phyloP scores from a whole-genome alignment of 2,888 invertebrate species.

The Pyralis farinalis region DNA sequence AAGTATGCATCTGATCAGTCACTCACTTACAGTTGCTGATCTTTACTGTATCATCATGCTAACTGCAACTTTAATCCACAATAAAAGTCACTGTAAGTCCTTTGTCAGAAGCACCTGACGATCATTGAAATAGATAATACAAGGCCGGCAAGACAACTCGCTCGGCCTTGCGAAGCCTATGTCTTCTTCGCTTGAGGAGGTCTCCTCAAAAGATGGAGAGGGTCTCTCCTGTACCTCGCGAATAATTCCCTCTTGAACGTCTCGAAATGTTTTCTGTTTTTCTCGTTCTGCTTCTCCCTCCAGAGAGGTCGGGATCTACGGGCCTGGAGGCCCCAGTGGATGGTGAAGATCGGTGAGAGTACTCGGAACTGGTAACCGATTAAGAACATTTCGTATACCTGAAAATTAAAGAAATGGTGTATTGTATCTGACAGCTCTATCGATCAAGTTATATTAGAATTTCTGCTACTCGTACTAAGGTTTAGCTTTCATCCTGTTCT shows the following conservation, averaged over 20 bases:
- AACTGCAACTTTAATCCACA: too few species aligned
- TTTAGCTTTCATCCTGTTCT: too few species aligned
- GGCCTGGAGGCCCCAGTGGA: constrained; percentile 94
- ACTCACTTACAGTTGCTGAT: too few species aligned
- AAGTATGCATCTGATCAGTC: too few species aligned
- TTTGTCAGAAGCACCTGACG: constrained; percentile 36
- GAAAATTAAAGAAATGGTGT: constrained; percentile 21
- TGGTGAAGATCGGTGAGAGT: constrained; percentile 92
- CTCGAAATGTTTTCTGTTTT: constrained; percentile 90
- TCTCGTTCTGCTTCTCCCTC: constrained; percentile 92
- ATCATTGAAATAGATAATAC: constrained; percentile 26
- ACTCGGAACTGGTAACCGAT: constrained; percentile 94
- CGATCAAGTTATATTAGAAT: too few species aligned
- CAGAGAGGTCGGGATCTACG: constrained; percentile 89
- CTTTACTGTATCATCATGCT: too few species aligned
- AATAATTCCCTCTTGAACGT: constrained; percentile 91
- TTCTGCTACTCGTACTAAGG: too few species aligned
- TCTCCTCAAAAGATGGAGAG: constrained; percentile 68
- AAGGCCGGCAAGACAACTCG: constrained; percentile 57
- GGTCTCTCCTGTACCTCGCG: constrained; percentile 86
- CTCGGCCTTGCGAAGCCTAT: constrained; percentile 74
- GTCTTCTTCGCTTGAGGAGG: constrained; percentile 58
- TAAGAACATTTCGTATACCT: constrained; percentile 96
- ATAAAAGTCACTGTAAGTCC: constrained; percentile 2
- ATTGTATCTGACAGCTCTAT: too few species aligned